These are phyloP conservation scores for Allacma fusca DNA, from an alignment of 2,888 invertebrate species.

Conservation along the genomic window DNA sequence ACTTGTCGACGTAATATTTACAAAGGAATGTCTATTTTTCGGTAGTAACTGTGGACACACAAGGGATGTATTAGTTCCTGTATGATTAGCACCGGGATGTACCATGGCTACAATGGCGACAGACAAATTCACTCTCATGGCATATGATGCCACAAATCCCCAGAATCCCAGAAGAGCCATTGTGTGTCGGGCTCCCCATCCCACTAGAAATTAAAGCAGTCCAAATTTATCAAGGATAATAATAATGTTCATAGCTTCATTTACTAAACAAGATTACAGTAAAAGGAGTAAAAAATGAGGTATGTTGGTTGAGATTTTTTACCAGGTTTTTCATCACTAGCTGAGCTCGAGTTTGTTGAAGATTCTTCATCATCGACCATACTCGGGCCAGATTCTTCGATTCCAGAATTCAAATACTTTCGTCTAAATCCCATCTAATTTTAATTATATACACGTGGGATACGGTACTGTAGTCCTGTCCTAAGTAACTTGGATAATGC, in stretches of 20 bases:
- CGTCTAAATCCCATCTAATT: not conserved
- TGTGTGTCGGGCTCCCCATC: conserved; percentile 62
- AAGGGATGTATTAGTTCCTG: not conserved
- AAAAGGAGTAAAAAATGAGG: too few species aligned
- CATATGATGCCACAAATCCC: conserved; percentile 66
- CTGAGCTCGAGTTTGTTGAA: not conserved
- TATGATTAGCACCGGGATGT: conserved; percentile 41
- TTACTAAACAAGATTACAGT: too few species aligned
- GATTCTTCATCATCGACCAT: conserved; percentile 7
- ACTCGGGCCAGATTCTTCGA: not conserved
- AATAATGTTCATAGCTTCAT: too few species aligned
- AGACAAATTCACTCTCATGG: conserved; percentile 67
- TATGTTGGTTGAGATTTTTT: too few species aligned
- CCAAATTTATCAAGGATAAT: not conserved
- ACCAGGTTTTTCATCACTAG: conserved; percentile 7
- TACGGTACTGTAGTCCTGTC: too few species aligned
- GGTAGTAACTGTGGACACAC: not conserved
- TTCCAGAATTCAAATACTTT: conserved; percentile 11
- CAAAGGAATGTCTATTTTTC: not conserved
- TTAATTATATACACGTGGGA: too few species aligned
- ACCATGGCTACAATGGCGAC: conserved; percentile 70
- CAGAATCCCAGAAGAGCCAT: conserved; percentile 65
- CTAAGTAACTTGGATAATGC: too few species aligned
- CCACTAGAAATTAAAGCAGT: conserved; percentile 44
- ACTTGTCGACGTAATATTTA: not conserved